Percentiles rank a stretch among this genome's conserved stretches.
Conservation (phyloP, 2,113 vertebrate species). For the Gadus macrocephalus region DNA sequence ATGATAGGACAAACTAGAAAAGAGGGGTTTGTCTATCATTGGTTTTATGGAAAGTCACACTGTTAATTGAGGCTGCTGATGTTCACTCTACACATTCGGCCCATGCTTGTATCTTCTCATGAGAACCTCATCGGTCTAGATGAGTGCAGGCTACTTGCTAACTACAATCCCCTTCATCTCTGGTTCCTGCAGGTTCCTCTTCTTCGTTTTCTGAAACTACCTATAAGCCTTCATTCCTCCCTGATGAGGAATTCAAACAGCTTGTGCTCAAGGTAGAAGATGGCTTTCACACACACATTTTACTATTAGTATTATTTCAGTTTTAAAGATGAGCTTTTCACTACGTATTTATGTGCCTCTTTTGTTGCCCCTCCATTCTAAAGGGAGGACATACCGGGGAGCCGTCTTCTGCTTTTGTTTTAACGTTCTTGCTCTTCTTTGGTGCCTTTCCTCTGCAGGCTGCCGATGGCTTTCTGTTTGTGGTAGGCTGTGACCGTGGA, state of each 20-base stretch:
- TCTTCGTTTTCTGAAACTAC: conserved; percentile 77
- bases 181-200: conserved; percentile 69
- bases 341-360: background rate
- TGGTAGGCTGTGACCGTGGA: conserved; percentile 88
- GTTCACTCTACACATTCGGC: too few species aligned
- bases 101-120: background rate
- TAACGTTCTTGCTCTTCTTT: conserved; percentile 7
- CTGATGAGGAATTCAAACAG: conserved; percentile 83
- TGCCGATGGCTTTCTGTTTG: conserved; percentile 89
- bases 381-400: background rate
- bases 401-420: background rate
- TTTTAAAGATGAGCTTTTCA: too few species aligned
- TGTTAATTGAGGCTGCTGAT: too few species aligned
- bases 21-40: too few species aligned
- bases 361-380: background rate
- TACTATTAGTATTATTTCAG: too few species aligned
- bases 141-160: background rate
- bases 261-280: conserved; percentile 80
- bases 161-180: background rate
- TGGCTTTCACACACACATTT: too few species aligned
- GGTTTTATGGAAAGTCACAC: too few species aligned
- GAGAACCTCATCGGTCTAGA: background rate
- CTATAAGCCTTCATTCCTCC: conserved; percentile 85
- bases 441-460: conserved; percentile 70
- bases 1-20: too few species aligned